phyloP scores from a whole-genome alignment of 2,113 vertebrate species.

The Vireo altiloquus region DNA sequence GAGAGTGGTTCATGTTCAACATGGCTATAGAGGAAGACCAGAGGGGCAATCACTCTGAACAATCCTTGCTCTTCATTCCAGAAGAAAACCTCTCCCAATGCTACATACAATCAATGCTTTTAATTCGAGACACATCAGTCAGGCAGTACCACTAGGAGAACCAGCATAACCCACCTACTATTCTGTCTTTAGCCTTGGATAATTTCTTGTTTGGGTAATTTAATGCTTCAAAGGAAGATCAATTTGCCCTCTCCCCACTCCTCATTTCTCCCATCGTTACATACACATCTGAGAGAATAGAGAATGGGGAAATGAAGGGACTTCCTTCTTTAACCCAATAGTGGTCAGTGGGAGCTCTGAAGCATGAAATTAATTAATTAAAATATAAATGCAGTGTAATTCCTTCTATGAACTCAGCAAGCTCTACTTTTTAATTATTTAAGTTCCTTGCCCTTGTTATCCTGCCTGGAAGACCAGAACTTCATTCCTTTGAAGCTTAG shows the following conservation, averaged over 20 bases:
- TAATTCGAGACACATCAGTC: constrained; percentile 7
- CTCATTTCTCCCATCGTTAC: background rate
- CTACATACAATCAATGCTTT: background rate
- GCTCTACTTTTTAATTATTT: constrained; percentile 57
- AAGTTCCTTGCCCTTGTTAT: constrained; percentile 42
- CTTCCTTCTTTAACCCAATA: constrained; percentile 41
- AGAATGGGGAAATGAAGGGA: constrained; percentile 12
- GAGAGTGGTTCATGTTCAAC: background rate
- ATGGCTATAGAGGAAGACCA: background rate
- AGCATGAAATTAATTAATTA: constrained; percentile 69
- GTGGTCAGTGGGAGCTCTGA: constrained; percentile 60
- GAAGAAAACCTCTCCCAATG: background rate
- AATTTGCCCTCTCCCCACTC: background rate
- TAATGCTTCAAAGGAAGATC: constrained; percentile 57
- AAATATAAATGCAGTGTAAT: constrained; percentile 54
- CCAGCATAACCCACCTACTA: background rate
- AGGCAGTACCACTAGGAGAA: background rate
- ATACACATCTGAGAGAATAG: constrained; percentile 29
- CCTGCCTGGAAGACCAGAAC: constrained; percentile 24
- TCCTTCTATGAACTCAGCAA: constrained; percentile 46
- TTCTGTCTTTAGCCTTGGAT: background rate
- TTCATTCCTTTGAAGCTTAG: constrained; percentile 44
- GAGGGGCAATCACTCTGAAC: background rate
- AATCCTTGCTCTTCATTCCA: background rate
- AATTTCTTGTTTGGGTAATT: constrained; percentile 43